These are phyloP conservation scores for Acrocephalus arundinaceus DNA, from an alignment of 2,113 vertebrate species.

Conservation along the genomic window DNA sequence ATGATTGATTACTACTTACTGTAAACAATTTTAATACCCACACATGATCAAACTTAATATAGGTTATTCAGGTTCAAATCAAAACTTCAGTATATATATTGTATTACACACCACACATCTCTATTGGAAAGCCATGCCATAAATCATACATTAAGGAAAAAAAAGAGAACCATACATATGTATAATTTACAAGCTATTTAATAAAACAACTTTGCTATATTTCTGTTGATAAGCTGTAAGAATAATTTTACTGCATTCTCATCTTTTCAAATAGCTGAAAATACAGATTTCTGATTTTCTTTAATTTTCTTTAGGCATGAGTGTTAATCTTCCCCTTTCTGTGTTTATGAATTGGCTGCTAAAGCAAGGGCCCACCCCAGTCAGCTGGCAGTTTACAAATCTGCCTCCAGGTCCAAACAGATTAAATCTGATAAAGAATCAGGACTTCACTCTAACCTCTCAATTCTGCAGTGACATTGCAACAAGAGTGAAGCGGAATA, in stretches of 20 bases:
- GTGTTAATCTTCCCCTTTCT: not conserved
- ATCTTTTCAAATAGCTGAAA: not conserved
- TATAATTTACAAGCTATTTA: not conserved
- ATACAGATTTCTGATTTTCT: not conserved
- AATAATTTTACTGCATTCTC: not conserved
- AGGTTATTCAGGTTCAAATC: not conserved
- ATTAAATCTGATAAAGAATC: not conserved
- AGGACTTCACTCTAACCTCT: not conserved
- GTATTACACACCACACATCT: not conserved
- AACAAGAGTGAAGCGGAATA: not conserved
- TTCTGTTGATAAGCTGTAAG: not conserved
- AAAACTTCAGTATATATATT: not conserved
- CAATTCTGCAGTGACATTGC: not conserved
- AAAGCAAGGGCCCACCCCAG: not conserved
- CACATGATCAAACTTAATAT: not conserved
- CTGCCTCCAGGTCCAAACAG: not conserved
- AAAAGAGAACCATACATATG: not conserved
- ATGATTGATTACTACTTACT: not conserved
- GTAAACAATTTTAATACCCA: slow-evolving; percentile 9
- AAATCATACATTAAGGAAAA: not conserved
- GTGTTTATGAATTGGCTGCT: not conserved
- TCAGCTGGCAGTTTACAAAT: not conserved
- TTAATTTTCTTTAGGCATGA: not conserved
- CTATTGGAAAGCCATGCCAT: not conserved
- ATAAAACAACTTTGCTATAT: not conserved